These are phyloP conservation scores for Phenacoccus solenopsis DNA, from an alignment of 1,140 invertebrate species.

Conservation along the genomic window DNA sequence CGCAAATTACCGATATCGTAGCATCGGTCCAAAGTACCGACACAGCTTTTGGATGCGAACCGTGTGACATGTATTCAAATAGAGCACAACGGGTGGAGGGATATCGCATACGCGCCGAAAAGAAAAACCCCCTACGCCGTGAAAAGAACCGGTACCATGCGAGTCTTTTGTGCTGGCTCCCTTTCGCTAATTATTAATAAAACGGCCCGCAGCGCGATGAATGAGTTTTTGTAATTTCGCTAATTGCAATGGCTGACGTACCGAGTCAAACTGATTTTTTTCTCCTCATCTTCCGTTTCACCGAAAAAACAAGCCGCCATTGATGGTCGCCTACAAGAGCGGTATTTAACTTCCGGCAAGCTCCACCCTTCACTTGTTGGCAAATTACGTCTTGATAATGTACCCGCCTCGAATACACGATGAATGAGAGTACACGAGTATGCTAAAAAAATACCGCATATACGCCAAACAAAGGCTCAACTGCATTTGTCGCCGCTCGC, in stretches of 20 bases:
- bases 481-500: background rate
- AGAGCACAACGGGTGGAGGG: too few species aligned
- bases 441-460: background rate
- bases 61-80: too few species aligned
- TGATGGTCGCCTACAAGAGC: background rate
- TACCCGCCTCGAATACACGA: background rate
- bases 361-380: background rate
- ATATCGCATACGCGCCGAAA: too few species aligned
- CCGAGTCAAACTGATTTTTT: background rate
- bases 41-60: too few species aligned
- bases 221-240: constrained; percentile 2
- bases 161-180: background rate
- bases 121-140: too few species aligned
- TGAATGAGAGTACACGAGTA: too few species aligned
- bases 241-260: background rate
- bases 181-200: background rate
- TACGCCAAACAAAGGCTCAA: background rate
- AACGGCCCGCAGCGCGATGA: background rate
- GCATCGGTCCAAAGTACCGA: too few species aligned
- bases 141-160: background rate
- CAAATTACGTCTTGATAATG: background rate
- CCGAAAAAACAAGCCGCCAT: background rate
- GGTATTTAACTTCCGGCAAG: background rate
- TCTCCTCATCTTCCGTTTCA: too few species aligned
- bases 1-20: too few species aligned